Percentiles rank a stretch among this genome's conserved stretches.
Evolutionary conservation across 2,113 vertebrate genomes (phyloP).

Genomic region (Rhodinocichla rosea): DNA sequence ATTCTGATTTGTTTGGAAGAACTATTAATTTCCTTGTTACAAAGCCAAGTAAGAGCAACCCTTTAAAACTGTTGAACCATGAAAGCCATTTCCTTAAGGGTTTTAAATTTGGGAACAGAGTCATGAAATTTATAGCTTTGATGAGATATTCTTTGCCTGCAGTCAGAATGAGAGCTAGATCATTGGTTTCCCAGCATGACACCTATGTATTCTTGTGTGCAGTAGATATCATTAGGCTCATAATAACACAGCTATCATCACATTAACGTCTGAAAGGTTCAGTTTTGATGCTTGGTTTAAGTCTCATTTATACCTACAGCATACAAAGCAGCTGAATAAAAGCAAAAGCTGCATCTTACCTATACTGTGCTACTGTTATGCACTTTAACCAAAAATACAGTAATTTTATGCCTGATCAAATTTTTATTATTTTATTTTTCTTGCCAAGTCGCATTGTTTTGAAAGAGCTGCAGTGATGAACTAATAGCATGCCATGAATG

Average conservation of each 20-base stretch:
- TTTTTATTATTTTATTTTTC: conserved; percentile 17
- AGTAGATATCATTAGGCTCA: conserved; percentile 85
- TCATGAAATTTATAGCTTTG: conserved; percentile 87
- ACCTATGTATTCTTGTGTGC: conserved; percentile 80
- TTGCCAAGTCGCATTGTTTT: conserved; percentile 4
- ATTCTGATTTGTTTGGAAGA: conserved; percentile 90
- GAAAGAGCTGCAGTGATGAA: neutral
- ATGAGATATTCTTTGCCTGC: conserved; percentile 84
- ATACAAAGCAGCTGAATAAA: conserved; percentile 79
- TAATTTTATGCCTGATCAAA: conserved; percentile 43
- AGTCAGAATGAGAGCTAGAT: conserved; percentile 85
- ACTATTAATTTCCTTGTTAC: conserved; percentile 93
- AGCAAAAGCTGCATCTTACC: conserved; percentile 41
- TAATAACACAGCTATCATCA: conserved; percentile 83
- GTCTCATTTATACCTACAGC: conserved; percentile 76
- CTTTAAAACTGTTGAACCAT: conserved; percentile 87
- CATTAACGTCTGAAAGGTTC: conserved; percentile 81
- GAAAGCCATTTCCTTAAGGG: conserved; percentile 89
- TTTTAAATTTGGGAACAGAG: conserved; percentile 85
- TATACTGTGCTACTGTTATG: neutral
- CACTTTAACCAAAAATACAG: conserved; percentile 37
- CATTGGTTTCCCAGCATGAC: conserved; percentile 89
- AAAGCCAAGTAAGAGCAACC: conserved; percentile 86
- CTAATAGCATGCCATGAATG: neutral
- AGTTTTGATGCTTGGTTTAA: conserved; percentile 75